Conservation (phyloP, 1,140 invertebrate genomes). For the Drosophila baimaii region DNA sequence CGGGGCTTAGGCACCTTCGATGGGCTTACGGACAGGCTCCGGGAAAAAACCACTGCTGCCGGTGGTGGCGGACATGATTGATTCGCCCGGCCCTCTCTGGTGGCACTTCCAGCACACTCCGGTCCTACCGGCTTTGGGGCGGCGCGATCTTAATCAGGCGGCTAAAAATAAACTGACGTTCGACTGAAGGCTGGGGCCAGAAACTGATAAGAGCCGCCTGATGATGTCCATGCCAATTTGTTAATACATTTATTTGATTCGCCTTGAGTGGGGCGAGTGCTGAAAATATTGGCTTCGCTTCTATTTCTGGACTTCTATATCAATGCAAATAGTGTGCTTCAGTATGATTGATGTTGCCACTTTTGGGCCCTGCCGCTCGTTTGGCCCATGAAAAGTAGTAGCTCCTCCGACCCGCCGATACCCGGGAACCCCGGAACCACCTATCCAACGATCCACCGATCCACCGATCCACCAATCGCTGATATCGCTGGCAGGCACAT, state of each 20-base stretch:
- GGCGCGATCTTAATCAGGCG: conserved; percentile 60
- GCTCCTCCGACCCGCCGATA: conserved; percentile 17
- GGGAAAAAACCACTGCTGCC: conserved; percentile 10
- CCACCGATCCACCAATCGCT: conserved; percentile 23
- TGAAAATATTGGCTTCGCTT: conserved; percentile 20
- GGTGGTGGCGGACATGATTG: conserved; percentile 58
- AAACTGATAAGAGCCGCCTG: conserved; percentile 50
- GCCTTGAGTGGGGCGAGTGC: conserved; percentile 8
- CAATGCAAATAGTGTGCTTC: conserved; percentile 61
- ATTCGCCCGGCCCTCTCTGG: conserved; percentile 38
- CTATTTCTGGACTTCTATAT: conserved; percentile 16
- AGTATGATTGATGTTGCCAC: conserved; percentile 62
- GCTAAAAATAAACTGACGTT: conserved; percentile 71
- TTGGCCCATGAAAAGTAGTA: conserved; percentile 47
- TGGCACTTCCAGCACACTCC: not conserved
- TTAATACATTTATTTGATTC: conserved; percentile 63
- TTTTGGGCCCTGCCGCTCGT: conserved; percentile 5
- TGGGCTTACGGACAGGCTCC: conserved; percentile 28
- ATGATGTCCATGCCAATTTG: conserved; percentile 68
- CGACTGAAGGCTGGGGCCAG: conserved; percentile 26
- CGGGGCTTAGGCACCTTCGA: conserved; percentile 42
- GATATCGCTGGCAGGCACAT: conserved; percentile 65
- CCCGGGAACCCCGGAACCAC: not conserved
- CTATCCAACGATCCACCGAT: not conserved
- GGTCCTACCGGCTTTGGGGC: conserved; percentile 19